Evolutionary conservation across 2,888 invertebrate genomes (phyloP), one percentile per base, ranked within the genome.

Genomic region (Drosophila borealis): DNA sequence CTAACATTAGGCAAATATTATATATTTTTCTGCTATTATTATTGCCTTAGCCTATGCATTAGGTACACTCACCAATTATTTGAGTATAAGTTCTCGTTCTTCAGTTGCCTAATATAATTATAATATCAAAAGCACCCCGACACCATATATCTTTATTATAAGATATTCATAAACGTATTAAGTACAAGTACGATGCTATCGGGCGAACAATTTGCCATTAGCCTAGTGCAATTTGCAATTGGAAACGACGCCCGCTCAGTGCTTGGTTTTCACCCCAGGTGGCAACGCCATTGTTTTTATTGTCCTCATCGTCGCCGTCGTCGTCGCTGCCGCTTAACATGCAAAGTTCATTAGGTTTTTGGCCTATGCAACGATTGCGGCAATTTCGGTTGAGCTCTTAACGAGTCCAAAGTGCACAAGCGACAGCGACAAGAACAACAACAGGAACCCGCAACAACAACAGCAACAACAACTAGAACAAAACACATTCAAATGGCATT

Each of bases 281-380:
- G 48, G 33, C 41, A 36, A 17, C 17, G 36, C 41, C 39, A 60
- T 61, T 66, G 67, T 53, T 67, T 67, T 70, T 57, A 68, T 65
- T 68, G 42, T 51, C 25, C 21, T 51, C 10, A 66, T 70, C 65
- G 55, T 46, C 49, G 46, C 19, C 46, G 36, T 50, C 54, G 25
- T 39, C 29, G 65, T 44, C 19, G 33, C 55, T 49, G 71, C 64
- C 65, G 78, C 68, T 64, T 71, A 81, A 85, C 83, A 84, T 85
- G 85, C 81, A 85, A 84, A 84, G 83, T 85, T 84, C 83, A 84
- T 84, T 84, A 83, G 80, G 81, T 78, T 78, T 85, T 83, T 85
- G 82, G 83, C 83, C 81, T 81, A 81, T 63, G 81, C 74, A 59
- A 78, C 78, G 70, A 80, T 74, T 71, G 72, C 60, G 67, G 75